These are phyloP conservation scores for Drosophila differens DNA, from an alignment of 2,888 invertebrate species.

Conservation along the genomic window DNA sequence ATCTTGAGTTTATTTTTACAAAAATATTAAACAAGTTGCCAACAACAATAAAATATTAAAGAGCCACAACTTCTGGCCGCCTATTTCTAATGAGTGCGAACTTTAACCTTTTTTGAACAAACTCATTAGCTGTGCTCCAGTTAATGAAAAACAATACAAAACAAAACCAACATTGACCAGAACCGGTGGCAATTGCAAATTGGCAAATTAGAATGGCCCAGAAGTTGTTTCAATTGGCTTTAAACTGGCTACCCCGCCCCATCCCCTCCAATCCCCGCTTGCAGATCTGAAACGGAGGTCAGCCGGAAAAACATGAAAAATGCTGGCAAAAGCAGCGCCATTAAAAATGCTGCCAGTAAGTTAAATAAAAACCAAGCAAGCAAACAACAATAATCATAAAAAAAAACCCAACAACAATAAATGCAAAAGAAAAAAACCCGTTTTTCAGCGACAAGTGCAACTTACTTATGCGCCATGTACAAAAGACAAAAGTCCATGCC, in stretches of 20 bases:
- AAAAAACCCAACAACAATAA: constrained; percentile 34
- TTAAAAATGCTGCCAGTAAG: constrained; percentile 49
- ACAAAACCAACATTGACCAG: constrained; percentile 16
- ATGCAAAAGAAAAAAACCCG: constrained; percentile 53
- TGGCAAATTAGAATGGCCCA: constrained; percentile 75
- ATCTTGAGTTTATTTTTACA: constrained; percentile 43
- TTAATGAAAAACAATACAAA: constrained; percentile 37
- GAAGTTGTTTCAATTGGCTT: constrained; percentile 54
- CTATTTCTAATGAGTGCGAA: constrained; percentile 58
- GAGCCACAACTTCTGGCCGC: constrained; percentile 36
- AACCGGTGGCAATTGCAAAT: constrained; percentile 61
- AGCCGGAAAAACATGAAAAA: constrained; percentile 81
- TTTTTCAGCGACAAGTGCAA: constrained; percentile 75
- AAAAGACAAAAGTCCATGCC: constrained; percentile 53
- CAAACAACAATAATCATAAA: constrained; percentile 37
- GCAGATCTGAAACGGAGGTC: constrained; percentile 70
- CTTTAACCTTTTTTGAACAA: constrained; percentile 64
- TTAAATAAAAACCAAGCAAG: constrained; percentile 18
- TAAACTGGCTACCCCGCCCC: constrained; percentile 35
- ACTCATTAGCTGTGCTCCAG: constrained; percentile 63
- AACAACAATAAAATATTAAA: constrained; percentile 24
- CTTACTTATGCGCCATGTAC: constrained; percentile 27
- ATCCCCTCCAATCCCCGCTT: constrained; percentile 1
- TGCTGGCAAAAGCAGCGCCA: constrained; percentile 61
- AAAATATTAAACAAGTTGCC: constrained; percentile 50